A percentile compares a stretch with the other conserved stretches of the same genome.
phyloP scores from a whole-genome alignment of 2,888 invertebrate species.

The Theretra japonica region DNA sequence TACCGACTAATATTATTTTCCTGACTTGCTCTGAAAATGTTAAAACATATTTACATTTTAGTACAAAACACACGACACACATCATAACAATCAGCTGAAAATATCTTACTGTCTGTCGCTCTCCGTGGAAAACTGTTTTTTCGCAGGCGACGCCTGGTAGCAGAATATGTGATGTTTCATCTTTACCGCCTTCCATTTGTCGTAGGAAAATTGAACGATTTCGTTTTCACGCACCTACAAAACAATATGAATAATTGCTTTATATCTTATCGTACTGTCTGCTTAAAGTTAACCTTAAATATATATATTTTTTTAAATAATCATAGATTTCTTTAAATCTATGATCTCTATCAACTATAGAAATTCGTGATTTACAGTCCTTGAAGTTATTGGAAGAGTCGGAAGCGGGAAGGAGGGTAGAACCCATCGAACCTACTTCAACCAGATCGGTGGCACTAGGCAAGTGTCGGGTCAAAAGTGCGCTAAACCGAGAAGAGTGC shows the following conservation, averaged over 20 bases:
- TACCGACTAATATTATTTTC: conserved; percentile 81
- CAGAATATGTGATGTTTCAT: conserved; percentile 96
- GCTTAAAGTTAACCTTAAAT: no score
- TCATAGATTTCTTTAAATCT: no score
- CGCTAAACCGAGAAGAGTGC: no score
- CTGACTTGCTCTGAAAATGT: conserved; percentile 82
- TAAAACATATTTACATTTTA: conserved; percentile 46
- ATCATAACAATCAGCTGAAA: conserved; percentile 26
- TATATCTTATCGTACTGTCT: no score
- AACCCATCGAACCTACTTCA: no score
- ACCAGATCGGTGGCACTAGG: no score
- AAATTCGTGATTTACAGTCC: no score
- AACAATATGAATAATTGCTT: neutral
- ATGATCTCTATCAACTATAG: no score
- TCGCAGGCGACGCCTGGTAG: conserved; percentile 93
- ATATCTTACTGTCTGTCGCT: conserved; percentile 85
- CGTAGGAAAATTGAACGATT: conserved; percentile 92
- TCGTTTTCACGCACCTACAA: conserved; percentile 90
- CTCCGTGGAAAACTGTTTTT: conserved; percentile 92
- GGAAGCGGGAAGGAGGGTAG: no score
- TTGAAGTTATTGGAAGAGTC: no score
- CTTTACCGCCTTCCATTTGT: conserved; percentile 92
- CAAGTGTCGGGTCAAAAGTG: no score
- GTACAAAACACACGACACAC: conserved; percentile 32
- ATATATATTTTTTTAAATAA: no score